phyloP scores from a whole-genome alignment of 2,113 vertebrate genomes.

The Laticauda laticaudata region DNA sequence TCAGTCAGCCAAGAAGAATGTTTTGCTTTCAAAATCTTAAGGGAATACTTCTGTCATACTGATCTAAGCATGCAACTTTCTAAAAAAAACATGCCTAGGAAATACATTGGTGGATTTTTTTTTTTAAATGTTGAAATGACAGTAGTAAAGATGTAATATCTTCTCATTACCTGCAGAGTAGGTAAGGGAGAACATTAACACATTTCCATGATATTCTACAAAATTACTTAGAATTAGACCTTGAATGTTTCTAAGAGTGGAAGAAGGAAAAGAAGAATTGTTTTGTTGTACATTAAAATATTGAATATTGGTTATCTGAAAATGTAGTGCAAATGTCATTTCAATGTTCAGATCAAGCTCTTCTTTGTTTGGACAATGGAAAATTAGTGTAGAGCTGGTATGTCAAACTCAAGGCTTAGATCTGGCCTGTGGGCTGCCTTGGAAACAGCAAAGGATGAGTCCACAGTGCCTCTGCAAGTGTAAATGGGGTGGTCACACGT shows the following conservation, averaged over 20 bases:
- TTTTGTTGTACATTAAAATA: neutral
- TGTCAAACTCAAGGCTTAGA: too few relatives aligned
- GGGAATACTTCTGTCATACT: conserved; percentile 26
- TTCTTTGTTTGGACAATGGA: neutral
- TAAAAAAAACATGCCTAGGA: conserved; percentile 18
- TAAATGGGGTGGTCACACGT: too few relatives aligned
- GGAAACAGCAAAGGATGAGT: too few relatives aligned
- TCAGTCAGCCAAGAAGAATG: neutral
- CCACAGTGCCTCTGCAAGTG: too few relatives aligned
- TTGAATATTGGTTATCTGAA: neutral
- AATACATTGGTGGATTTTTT: conserved; percentile 10
- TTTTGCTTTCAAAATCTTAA: neutral
- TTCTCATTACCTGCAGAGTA: conserved; percentile 25
- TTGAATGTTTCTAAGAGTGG: conserved; percentile 2
- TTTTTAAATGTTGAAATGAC: conserved; percentile 33
- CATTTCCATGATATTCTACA: neutral
- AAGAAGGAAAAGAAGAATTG: neutral
- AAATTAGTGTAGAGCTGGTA: neutral
- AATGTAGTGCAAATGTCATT: neutral
- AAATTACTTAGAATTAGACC: conserved; percentile 8
- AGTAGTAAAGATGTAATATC: conserved; percentile 13
- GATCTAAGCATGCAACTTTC: conserved; percentile 29
- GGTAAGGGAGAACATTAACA: neutral
- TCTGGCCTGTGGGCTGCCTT: too few relatives aligned
- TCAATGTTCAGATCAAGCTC: neutral